Evolutionary conservation across 2,888 invertebrate genomes (phyloP), one percentile per base, ranked within the genome.

Genomic region (Lissocephala sabroskyi): DNA sequence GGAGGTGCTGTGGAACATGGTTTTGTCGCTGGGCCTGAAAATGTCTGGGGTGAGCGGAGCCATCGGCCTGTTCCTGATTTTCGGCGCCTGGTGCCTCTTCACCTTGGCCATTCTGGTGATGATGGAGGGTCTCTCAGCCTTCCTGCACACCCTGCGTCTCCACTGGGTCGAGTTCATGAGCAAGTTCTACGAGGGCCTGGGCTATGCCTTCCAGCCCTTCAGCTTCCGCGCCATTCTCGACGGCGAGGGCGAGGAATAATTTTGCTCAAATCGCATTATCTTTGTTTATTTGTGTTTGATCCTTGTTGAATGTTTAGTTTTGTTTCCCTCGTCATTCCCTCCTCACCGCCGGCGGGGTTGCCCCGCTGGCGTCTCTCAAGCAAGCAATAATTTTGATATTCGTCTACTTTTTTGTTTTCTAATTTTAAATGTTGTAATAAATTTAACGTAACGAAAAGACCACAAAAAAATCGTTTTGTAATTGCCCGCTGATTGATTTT

Each of bases 101-200:
- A 98, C 98, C 0, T 87, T 99, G 48, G 93, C 93, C 75, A 97
- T 99, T 84, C 89, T 99, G 53, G 94, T 99, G 59, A 89, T 98
- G 81, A 99, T 99, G 98, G 98, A 99, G 87, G 98, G 98, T 1
- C 87, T 99, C 23, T 98, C 97, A 18, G 98, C 98, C 37, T 99
- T 99, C 88, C 87, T 99, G 65, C 98, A 99, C 84, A 98, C 98
- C 1, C 89, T 99, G 70, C 95, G 98, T 89, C 89, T 97, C 77
- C 97, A 97, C 86, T 97, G 97, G 97, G 95, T 95, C 79, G 95
- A 96, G 85, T 98, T 98, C 87, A 96, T 97, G 88, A 96, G 95
- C 86, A 95, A 95, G 84, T 96, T 96, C 86, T 96, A 95, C 84
- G 83, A 88, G 13, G 95, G 95, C 44, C 85, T 89, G 59, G 95